Evolutionary conservation across 2,888 invertebrate species (phyloP).

Genomic region (Ochropleura leucogaster): DNA sequence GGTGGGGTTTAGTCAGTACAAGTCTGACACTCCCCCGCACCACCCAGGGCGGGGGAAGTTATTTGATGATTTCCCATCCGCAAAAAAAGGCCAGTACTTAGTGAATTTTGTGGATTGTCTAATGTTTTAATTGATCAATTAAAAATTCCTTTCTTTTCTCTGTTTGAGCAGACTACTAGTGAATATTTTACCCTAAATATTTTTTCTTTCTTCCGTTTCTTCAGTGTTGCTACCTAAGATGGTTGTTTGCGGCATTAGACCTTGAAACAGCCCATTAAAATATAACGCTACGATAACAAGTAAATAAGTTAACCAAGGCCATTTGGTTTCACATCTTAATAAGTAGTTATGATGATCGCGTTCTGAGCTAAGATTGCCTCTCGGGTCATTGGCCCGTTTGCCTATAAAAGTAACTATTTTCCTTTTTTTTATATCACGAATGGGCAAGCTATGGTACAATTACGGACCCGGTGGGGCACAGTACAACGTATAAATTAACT

Average conservation of each 20-base stretch:
- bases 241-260: slow-evolving; percentile 14
- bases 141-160: no score
- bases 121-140: no score
- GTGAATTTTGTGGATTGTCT: no score
- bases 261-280: slow-evolving; percentile 28
- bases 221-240: background rate
- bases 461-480: no score
- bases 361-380: background rate
- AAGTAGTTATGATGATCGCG: slow-evolving; percentile 6
- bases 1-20: no score
- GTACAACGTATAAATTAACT: no score
- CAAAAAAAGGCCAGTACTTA: no score
- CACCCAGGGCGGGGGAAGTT: no score
- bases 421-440: no score
- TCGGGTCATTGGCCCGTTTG: slow-evolving; percentile 15
- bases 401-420: background rate
- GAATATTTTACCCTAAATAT: background rate
- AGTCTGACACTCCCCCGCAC: no score
- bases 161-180: background rate
- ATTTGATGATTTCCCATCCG: no score
- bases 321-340: slow-evolving; percentile 1
- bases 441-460: no score
- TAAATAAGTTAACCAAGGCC: slow-evolving; percentile 20
- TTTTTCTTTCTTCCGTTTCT: background rate
- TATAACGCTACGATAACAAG: background rate